Base-by-base conservation (phyloP, 2,888 invertebrate genomes). In the Pammene aurita region DNA sequence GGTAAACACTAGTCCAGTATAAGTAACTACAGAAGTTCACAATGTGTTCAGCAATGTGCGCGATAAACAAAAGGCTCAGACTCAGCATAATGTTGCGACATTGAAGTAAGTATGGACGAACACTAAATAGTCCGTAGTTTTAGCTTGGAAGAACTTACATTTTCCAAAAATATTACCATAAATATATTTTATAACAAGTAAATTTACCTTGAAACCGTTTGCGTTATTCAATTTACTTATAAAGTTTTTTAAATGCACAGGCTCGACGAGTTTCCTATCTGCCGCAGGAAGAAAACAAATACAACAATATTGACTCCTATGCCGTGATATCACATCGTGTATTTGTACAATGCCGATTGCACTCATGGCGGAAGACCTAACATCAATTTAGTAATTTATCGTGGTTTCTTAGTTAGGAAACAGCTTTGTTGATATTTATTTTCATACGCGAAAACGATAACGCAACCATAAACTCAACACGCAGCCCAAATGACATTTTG, bases 351-450 rank as follows among this genome's bases (percentile, higher is more conserved):
- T 26, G 9, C 62, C 62, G 38, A 62, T 18, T 50, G 38, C 18
- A 62, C 62, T 52, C 62, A 62, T 62, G 52, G 62, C n/a, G 50
- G n/a, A 41, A 9, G 50, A 52, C 48, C 13, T 10, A 41, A 50
- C 62, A 62, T 62, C 50, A 52, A 52, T 10, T 52, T 41, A 5
- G n/a, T 11, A 9, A 41, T 62, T 48, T 46, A 14, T 18, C 0
- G n/a, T 16, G 26, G 38, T n/a, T 38, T 41, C n/a, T 52, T 52
- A 50, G 18, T 52, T 18, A 18, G 2, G 11, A 52, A 52, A 62
- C 16, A 5, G 6, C 13, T 41, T 16, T 48, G 48, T 38, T 61
- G n/a, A 10, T 52, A 26, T 10, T 50, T 50, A 13, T 41, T 16
- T 57, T 16, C 5, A 35, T 13, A 34, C 10, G 7, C 1, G 14